Evolutionary conservation across 2,888 invertebrate species (phyloP).

Genomic region (Tanytarsus gracilentus): DNA sequence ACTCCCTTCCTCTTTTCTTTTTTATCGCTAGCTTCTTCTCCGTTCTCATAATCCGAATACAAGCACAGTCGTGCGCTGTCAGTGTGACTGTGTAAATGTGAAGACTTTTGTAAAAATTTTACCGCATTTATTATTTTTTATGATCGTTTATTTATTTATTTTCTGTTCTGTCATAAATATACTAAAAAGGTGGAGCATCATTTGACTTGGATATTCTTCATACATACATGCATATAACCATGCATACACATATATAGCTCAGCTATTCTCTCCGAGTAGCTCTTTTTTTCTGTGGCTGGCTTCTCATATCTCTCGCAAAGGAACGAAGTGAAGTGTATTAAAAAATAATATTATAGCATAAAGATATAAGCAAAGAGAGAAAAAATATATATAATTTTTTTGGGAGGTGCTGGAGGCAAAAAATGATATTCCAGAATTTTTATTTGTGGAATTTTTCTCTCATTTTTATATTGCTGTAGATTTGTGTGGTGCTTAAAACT

Average conservation of each 20-base stretch:
- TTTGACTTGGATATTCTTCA: conserved; percentile 20
- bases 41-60: neutral
- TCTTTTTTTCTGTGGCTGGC: neutral
- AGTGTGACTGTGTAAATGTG: conserved; percentile 7
- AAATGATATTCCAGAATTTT: conserved; percentile 12
- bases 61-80: neutral
- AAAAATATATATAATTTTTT: conserved; percentile 18
- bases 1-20: neutral
- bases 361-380: neutral
- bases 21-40: neutral
- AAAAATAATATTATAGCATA: neutral
- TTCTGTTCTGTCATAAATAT: conserved; percentile 28
- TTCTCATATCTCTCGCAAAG: neutral
- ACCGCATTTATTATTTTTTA: conserved; percentile 29
- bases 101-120: conserved; percentile 20
- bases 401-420: conserved; percentile 27
- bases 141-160: conserved; percentile 28
- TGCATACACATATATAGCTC: neutral
- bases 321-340: conserved; percentile 7
- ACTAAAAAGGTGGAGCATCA: conserved; percentile 28
- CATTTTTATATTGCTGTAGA: neutral
- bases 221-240: conserved; percentile 4
- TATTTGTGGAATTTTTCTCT: neutral
- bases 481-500: neutral
- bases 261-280: neutral